Conservation (phyloP, 2,888 invertebrate genomes). For the Eugnorisma glareosa region DNA sequence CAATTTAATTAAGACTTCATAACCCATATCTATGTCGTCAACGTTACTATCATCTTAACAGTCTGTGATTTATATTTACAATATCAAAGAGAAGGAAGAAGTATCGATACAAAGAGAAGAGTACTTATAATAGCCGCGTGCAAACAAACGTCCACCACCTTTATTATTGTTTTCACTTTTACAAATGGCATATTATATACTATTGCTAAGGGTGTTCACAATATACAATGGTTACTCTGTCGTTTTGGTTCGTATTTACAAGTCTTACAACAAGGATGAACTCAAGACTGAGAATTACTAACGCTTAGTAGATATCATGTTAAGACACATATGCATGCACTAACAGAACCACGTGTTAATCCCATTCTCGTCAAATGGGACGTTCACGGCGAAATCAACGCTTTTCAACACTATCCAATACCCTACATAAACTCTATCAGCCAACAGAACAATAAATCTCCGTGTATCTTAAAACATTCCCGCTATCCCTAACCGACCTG, state of each 20-base stretch:
- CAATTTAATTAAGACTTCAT: slow-evolving; percentile 89
- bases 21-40: slow-evolving; percentile 84
- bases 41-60: slow-evolving; percentile 81
- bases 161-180: slow-evolving; percentile 67
- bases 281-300: slow-evolving; percentile 63
- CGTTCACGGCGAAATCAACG: slow-evolving; percentile 50
- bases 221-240: slow-evolving; percentile 73
- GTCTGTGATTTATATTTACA: slow-evolving; percentile 86
- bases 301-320: slow-evolving; percentile 64
- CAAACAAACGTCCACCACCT: slow-evolving; percentile 69
- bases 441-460: slow-evolving; percentile 67
- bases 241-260: slow-evolving; percentile 74
- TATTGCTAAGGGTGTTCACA: slow-evolving; percentile 76
- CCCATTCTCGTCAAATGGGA: slow-evolving; percentile 37
- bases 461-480: slow-evolving; percentile 53
- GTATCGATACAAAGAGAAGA: slow-evolving; percentile 84
- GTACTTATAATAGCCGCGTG: slow-evolving; percentile 68
- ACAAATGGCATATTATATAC: slow-evolving; percentile 74
- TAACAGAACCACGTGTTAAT: slow-evolving; percentile 64
- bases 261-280: slow-evolving; percentile 70
- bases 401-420: slow-evolving; percentile 59
- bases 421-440: slow-evolving; percentile 64
- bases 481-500: slow-evolving; percentile 44
- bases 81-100: slow-evolving; percentile 81
- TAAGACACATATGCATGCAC: slow-evolving; percentile 72